A percentile compares a stretch with the other conserved stretches of the same genome.
phyloP scores from a whole-genome alignment of 37 sponge, comb jelly and placozoan species.

The Halisarca cf. caerulea region DNA sequence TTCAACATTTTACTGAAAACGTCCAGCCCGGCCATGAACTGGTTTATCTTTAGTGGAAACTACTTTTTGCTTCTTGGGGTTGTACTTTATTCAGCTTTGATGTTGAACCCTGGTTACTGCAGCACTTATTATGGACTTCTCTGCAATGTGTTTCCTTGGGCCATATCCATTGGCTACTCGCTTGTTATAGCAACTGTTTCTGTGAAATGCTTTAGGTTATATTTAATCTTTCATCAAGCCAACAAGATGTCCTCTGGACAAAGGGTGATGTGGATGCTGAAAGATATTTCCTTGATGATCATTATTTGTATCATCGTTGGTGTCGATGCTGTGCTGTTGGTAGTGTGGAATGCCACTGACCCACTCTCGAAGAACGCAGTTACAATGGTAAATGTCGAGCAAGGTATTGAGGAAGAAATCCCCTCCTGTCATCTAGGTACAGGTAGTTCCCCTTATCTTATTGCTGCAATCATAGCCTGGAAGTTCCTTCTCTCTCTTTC shows the following conservation, averaged over 20 bases:
- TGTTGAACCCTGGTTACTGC: not conserved
- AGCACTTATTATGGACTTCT: not conserved
- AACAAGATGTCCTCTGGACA: not conserved
- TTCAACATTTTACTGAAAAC: not conserved
- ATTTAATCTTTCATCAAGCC: not conserved
- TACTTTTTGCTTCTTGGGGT: not conserved
- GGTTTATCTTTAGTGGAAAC: conserved; percentile 1
- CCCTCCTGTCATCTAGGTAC: not conserved
- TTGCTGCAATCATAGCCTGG: not conserved
- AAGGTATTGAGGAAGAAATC: not conserved
- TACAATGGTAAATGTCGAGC: not conserved
- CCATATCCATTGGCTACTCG: conserved; percentile 14
- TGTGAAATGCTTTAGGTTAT: conserved; percentile 4
- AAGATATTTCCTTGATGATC: not conserved
- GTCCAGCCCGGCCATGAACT: conserved; percentile 12
- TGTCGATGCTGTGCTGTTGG: not conserved
- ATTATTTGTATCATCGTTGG: not conserved
- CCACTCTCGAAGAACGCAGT: not conserved
- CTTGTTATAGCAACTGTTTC: not conserved
- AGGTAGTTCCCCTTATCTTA: not conserved
- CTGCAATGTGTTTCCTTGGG: conserved; percentile 12
- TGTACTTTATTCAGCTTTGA: not conserved
- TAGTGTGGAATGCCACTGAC: not conserved
- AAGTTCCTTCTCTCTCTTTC: not conserved
- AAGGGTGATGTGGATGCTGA: not conserved